Evolutionary conservation across 2,888 invertebrate species (phyloP).

Genomic region (Scelioninae gen. 1): DNA sequence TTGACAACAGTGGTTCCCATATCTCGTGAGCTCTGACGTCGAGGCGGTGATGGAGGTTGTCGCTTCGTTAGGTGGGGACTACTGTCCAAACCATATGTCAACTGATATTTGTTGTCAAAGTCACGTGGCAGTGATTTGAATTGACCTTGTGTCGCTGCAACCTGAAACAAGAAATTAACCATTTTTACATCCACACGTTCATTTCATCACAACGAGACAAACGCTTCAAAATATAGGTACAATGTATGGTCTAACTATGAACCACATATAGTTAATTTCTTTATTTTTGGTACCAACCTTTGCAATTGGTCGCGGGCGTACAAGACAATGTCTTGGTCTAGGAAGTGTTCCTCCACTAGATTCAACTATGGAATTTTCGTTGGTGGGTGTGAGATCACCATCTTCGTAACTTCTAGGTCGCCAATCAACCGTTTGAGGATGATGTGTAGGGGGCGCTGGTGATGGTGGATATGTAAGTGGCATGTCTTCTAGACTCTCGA

Average conservation of each 20-base stretch:
- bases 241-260: too few relatives aligned
- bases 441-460: conserved; percentile 79
- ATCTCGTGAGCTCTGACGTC: conserved; percentile 87
- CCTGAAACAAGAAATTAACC: too few relatives aligned
- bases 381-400: conserved; percentile 95
- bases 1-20: conserved; percentile 74
- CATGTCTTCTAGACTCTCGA: conserved; percentile 93
- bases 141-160: conserved; percentile 83
- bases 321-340: conserved; percentile 90
- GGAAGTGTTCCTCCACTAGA: conserved; percentile 93
- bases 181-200: too few relatives aligned
- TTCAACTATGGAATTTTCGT: conserved; percentile 88
- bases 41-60: conserved; percentile 92
- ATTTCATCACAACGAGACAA: too few relatives aligned
- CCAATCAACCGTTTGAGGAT: conserved; percentile 86
- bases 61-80: conserved; percentile 91
- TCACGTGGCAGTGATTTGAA: conserved; percentile 86
- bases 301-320: conserved; percentile 92
- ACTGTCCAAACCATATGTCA: conserved; percentile 84
- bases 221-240: too few relatives aligned
- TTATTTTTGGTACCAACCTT: too few relatives aligned
- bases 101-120: conserved; percentile 85
- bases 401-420: conserved; percentile 92
- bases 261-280: too few relatives aligned
- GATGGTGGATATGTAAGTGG: conserved; percentile 82